Percentiles rank a stretch among this genome's conserved stretches.
These are phyloP conservation scores for Carcina quercana DNA, from an alignment of 2,888 invertebrate species.

Conservation along the genomic window DNA sequence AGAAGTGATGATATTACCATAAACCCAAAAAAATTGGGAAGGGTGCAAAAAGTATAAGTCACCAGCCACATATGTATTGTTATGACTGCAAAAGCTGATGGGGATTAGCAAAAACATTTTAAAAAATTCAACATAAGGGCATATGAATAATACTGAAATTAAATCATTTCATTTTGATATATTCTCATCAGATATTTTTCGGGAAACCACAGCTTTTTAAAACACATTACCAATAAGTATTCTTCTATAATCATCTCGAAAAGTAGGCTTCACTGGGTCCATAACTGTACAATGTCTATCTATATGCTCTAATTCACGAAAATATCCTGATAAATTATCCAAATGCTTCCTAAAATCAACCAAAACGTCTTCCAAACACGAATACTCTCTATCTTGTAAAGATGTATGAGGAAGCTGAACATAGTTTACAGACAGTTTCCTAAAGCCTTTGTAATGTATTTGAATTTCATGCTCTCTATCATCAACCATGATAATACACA, in stretches of 20 bases:
- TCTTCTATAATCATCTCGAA: slow-evolving; percentile 53
- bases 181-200: no score
- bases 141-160: no score
- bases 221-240: slow-evolving; percentile 57
- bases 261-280: slow-evolving; percentile 47
- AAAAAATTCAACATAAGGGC: no score
- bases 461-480: slow-evolving; percentile 43
- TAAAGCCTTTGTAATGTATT: slow-evolving; percentile 33
- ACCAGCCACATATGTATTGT: no score
- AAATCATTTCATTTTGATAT: no score
- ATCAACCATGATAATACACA: slow-evolving; percentile 36
- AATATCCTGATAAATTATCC: slow-evolving; percentile 37
- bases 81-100: no score
- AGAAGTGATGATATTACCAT: no score
- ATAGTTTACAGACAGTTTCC: slow-evolving; percentile 31
- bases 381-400: slow-evolving; percentile 38
- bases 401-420: slow-evolving; percentile 39
- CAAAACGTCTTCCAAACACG: slow-evolving; percentile 34
- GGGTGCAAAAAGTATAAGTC: no score
- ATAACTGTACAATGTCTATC: slow-evolving; percentile 44
- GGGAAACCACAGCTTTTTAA: no score
- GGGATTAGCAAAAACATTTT: no score
- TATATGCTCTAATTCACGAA: slow-evolving; percentile 47
- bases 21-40: no score
- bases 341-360: slow-evolving; percentile 30